Base-by-base conservation (phyloP, 2,113 vertebrate genomes). In the Rhinolophus ferrumequinum region DNA sequence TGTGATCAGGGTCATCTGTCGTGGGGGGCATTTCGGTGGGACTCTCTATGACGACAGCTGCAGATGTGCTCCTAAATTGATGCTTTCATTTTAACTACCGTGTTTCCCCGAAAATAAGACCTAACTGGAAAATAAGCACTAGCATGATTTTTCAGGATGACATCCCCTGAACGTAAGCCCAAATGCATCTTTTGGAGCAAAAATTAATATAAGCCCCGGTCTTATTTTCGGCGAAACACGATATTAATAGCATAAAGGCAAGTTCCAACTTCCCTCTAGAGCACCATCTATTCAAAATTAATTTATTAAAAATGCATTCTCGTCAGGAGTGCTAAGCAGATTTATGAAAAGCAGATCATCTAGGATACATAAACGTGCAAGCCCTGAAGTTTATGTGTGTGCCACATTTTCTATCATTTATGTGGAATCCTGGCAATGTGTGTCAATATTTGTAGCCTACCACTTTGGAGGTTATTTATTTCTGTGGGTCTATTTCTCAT, bases 261-360 rank as follows among this genome's bases (percentile, higher is more conserved):
- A 72, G 54, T 93, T 54, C 75, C 89, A 90, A 30, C 85, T 94
- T 94, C 94, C 89, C 96, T 96, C 96, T 85, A 83, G 94, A 97
- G 97, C 33, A 87, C 82, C 92, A 96, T 93, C 86, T 83, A 88
- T 87, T 94, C 73, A 93, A 97, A 96, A 96, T 97, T 94, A 96
- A 97, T 96, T 97, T 96, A 96, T 97, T 97, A 97, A 97, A 97
- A 97, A 97, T 97, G 94, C 93, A 96, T 91, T 90, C 72, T 41
- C 79, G 70, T 96, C 95, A 97, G 96, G 94, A 97, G 91, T 21
- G 79, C 94, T 96, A 94, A 95, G 96, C 97, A 97, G 93, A 96
- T 97, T 96, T 96, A 96, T 96, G 93, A 79, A 96, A 95, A 96
- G 95, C 88, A 66, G 94, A 95, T 93, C 64, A 72, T 77, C 54